Evolutionary conservation across 2,888 invertebrate species (phyloP), one percentile per base, ranked within the genome.

Genomic region (Pecten maximus): DNA sequence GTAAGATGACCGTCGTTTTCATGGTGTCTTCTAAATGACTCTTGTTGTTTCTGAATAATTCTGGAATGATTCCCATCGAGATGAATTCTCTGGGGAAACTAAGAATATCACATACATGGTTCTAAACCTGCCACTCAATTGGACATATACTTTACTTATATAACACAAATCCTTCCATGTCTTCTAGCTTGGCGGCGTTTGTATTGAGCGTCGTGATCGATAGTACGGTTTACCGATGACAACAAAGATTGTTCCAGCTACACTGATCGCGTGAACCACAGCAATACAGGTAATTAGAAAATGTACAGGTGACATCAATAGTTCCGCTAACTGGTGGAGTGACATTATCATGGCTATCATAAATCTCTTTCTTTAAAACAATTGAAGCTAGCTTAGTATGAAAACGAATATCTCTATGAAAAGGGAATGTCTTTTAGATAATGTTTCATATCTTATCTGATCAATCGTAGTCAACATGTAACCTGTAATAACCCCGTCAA

Each of bases 231-330:
- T 35, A 12, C 74, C 35, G 74, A 74, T 74, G 74, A 74, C 74
- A 74, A 74, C 74, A 74, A 28, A 74, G 74, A 35, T 28, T 74
- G 74, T 74, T 74, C 74, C 35, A 74, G 10, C 74, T 8, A 2
- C 23, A 74, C 23, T 35, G 74, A 74, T 74, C 74, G 74, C 74
- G 74, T 74, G 74, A 28, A 74, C 2, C 28, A 35, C 35, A 28
- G 74, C 35, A 74, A 74, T 74, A 28, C 74, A 74, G 74, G 74
- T 74, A 74, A 74, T 74, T 74, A 74, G 74, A 74, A 74, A 74
- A 74, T 74, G 74, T 74, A 74, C 74, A 74, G 74, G 74, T 74
- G 74, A 74, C 74, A 74, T 74, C 74, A 74, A 74, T 74, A 74
- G 74, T 74, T 74, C 74, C 74, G 74, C 35, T 74, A 28, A 74